Conservation (phyloP, 2,888 invertebrate species). For the Ganaspis brasiliensis region DNA sequence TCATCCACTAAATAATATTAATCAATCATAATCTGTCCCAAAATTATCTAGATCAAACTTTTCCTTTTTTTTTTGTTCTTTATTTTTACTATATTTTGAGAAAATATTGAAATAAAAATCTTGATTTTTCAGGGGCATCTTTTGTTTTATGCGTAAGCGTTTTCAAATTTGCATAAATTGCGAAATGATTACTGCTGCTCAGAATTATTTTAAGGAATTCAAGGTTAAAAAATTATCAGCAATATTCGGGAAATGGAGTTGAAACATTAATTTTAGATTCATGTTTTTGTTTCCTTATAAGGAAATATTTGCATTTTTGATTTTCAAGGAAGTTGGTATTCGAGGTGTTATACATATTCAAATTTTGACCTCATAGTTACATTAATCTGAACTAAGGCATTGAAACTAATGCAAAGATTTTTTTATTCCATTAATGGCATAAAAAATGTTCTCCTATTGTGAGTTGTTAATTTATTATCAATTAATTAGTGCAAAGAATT, state of each 20-base stretch:
- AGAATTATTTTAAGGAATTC: constrained; percentile 6
- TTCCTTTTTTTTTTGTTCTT: no score
- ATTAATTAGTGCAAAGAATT: no score
- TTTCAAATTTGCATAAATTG: constrained; percentile 2
- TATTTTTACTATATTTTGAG: no score
- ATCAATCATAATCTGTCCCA: no score
- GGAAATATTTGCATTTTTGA: background rate
- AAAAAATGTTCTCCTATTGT: no score
- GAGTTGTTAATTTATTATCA: no score
- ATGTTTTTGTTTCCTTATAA: background rate
- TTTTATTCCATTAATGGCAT: background rate
- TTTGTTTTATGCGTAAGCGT: background rate
- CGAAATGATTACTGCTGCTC: constrained; percentile 6
- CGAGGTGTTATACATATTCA: background rate
- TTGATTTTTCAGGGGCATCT: background rate
- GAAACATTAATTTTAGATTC: background rate
- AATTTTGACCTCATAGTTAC: background rate
- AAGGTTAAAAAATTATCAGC: background rate
- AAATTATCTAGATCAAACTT: no score
- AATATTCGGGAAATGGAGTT: background rate
- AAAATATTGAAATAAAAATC: no score
- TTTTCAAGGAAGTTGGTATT: no score
- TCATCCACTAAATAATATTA: no score
- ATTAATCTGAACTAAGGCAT: no score
- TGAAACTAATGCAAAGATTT: no score